Conservation (phyloP, 2,888 invertebrate species). For the Lymantria monacha region DNA sequence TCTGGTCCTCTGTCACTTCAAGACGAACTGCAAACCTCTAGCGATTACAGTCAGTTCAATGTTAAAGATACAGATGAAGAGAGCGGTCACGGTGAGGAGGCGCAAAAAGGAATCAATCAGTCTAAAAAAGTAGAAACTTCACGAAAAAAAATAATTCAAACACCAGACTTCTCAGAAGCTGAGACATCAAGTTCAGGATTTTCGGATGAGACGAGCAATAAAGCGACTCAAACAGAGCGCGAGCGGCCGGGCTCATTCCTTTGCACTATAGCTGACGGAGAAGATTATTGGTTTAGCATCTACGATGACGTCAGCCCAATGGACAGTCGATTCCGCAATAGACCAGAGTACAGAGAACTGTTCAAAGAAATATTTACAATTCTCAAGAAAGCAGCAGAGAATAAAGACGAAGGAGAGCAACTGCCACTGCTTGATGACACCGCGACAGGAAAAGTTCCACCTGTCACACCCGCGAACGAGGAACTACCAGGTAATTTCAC, state of each 20-base stretch:
- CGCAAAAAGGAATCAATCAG: constrained; percentile 70
- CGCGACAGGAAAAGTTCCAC: constrained; percentile 83
- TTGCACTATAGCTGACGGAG: constrained; percentile 92
- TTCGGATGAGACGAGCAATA: constrained; percentile 92
- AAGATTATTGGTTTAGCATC: constrained; percentile 92
- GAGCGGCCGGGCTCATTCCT: constrained; percentile 90
- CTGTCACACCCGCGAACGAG: constrained; percentile 86
- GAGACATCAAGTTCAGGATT: constrained; percentile 93
- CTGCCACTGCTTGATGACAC: constrained; percentile 87
- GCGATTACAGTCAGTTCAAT: constrained; percentile 86
- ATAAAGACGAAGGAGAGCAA: constrained; percentile 90
- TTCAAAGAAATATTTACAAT: constrained; percentile 93
- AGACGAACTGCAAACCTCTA: constrained; percentile 89
- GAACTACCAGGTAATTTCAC: constrained; percentile 84
- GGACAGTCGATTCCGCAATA: constrained; percentile 90
- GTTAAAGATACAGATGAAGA: constrained; percentile 85
- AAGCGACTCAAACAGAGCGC: constrained; percentile 91
- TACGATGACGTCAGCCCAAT: constrained; percentile 90
- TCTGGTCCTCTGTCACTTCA: constrained; percentile 82
- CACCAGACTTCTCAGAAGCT: constrained; percentile 92
- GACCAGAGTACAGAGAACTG: constrained; percentile 90
- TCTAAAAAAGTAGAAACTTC: constrained; percentile 69
- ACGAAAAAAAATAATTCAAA: constrained; percentile 84
- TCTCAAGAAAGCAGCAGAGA: constrained; percentile 91
- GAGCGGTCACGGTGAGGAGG: constrained; percentile 83